Conservation (phyloP, 2,113 vertebrate genomes). For the Anser brachyrhynchus region DNA sequence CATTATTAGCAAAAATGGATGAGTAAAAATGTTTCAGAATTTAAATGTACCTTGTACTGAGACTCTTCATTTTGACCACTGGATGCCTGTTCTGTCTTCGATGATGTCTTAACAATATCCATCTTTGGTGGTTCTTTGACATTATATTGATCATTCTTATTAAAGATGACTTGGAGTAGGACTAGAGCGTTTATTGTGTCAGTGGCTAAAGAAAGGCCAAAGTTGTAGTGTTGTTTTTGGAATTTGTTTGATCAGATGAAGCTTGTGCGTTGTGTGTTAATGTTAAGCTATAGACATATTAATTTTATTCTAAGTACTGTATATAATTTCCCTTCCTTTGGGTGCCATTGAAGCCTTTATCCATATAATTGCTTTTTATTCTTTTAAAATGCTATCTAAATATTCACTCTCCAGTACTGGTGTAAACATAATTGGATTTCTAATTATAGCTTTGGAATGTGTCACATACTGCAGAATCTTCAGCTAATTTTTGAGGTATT, state of each 20-base stretch:
- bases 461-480: not conserved
- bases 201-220: not conserved
- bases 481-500: not conserved
- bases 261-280: not conserved
- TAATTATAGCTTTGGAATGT: not conserved
- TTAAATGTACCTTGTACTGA: not conserved
- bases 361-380: not conserved
- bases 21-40: not conserved
- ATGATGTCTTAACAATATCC: not conserved
- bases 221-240: not conserved
- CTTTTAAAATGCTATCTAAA: not conserved
- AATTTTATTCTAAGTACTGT: not conserved
- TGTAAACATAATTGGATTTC: not conserved
- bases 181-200: not conserved
- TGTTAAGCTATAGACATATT: not conserved
- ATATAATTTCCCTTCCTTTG: not conserved
- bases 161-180: not conserved
- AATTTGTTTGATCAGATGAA: not conserved
- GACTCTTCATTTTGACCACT: not conserved
- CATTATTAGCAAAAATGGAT: not conserved
- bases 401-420: not conserved
- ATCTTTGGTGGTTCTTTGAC: not conserved
- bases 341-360: not conserved
- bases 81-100: not conserved
- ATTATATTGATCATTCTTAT: not conserved